Base-by-base conservation (phyloP, 2,888 invertebrate genomes). In the Busseola fusca region DNA sequence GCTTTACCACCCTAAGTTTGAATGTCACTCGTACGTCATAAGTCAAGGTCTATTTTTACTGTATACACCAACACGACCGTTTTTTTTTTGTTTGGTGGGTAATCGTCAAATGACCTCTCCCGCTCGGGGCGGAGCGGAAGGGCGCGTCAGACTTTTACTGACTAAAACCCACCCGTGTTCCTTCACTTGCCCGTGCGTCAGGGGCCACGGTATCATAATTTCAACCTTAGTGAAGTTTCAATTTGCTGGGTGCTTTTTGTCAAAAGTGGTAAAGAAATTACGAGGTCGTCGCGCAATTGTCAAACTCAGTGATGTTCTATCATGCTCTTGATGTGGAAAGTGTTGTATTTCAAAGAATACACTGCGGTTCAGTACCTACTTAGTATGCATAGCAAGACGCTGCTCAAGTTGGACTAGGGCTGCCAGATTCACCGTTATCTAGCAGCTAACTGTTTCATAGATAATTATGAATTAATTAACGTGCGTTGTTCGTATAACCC, bases 381-480 rank as follows among this genome's bases (percentile, higher is more conserved):
- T 30, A 27, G 27, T 59, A 72, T 27, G 71, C 52, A 54, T 60
- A 45, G 72, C 52, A 30, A 60, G 54, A 42, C 52, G 14, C 42
- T 45, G 12, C 48, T 9, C 37, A 30, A 12, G 1, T 27, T 58
- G 7, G 14, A 52, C 0, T 10, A 52, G 7, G 50, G 34, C 40
- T 34, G 37, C 50, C n/a, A 52, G 48, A 72, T 67, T 42, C 42
- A 66, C 50, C 42, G 34, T 37, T 74, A 56, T 18, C 48, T 50
- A 45, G 3, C 25, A 3, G 25, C 25, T 57, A 72, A 72, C 65
- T 74, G 30, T n/a, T 40, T 48, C 30, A 30, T 69, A n/a, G 48
- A 4, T 67, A 37, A n/a, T 59, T 37, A 69, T 76, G 16, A 60
- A 76, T 59, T 40, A 25, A 30, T 25, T 54, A 54, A 14, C 18